Evolutionary conservation across 2,888 invertebrate genomes (phyloP).

Genomic region (Augochlorella aurata): DNA sequence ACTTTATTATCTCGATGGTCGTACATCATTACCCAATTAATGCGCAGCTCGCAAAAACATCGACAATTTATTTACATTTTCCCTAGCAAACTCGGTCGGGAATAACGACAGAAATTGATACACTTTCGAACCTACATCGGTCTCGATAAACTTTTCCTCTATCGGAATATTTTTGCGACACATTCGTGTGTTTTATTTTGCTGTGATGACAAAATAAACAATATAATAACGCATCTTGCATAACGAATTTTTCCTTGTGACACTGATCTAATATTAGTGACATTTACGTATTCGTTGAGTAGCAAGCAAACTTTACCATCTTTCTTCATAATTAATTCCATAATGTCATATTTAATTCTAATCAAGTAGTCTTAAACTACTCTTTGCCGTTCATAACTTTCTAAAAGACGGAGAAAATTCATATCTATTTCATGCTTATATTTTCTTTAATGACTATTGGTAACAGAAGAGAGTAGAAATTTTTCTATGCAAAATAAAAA

Average conservation of each 20-base stretch:
- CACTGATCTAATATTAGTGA: background rate
- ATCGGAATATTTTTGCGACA: constrained; percentile 9
- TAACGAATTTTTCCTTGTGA: constrained; percentile 11
- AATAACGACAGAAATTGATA: constrained; percentile 28
- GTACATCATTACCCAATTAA: constrained; percentile 13
- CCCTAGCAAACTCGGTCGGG: constrained; percentile 12
- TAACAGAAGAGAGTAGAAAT: too few species aligned
- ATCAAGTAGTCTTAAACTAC: too few species aligned
- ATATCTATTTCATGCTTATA: too few species aligned
- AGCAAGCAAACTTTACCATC: background rate
- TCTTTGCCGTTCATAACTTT: too few species aligned
- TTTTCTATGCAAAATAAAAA: too few species aligned
- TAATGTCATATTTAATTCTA: background rate
- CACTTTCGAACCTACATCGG: constrained; percentile 43
- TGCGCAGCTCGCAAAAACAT: constrained; percentile 8
- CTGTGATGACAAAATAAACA: background rate
- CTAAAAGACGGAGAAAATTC: too few species aligned
- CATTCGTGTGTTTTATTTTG: constrained; percentile 6
- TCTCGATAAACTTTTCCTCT: constrained; percentile 37
- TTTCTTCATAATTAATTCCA: background rate
- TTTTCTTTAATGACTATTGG: too few species aligned
- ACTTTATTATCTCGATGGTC: constrained; percentile 1
- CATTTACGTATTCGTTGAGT: background rate
- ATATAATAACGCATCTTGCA: background rate
- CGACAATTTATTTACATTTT: constrained; percentile 29